Evolutionary conservation across 2,797 vertebrate species (phyloP).

Genomic region (Picus viridis): DNA sequence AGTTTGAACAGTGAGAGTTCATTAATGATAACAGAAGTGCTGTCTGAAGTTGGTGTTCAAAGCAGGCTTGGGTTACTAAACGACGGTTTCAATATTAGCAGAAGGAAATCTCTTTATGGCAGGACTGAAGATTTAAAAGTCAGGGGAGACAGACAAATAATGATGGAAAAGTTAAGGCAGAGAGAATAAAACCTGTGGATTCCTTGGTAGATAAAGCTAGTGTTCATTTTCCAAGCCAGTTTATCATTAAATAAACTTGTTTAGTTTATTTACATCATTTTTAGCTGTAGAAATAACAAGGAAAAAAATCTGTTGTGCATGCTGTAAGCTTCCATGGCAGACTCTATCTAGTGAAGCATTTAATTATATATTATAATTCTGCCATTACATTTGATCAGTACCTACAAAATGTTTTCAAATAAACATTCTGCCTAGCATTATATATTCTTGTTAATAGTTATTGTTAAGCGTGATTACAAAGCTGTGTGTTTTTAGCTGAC

Average conservation of each 20-base stretch:
- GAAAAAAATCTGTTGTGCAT: not conserved
- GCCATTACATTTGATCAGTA: not conserved
- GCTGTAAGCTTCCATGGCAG: not conserved
- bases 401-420: not conserved
- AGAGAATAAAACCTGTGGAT: not conserved
- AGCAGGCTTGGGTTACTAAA: conserved; percentile 38
- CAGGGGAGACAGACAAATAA: conserved; percentile 1
- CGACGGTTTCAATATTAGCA: conserved; percentile 36
- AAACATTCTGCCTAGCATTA: not conserved
- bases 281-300: not conserved
- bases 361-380: not conserved
- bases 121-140: conserved; percentile 41
- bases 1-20: conserved; percentile 48
- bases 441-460: not conserved
- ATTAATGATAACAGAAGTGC: conserved; percentile 64
- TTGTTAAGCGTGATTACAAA: not conserved
- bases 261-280: not conserved
- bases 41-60: conserved; percentile 66
- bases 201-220: not conserved
- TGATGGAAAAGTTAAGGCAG: conserved; percentile 1
- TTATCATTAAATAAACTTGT: not conserved
- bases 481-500: not conserved
- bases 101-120: conserved; percentile 53
- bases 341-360: not conserved
- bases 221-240: not conserved